Conservation (phyloP, 2,113 vertebrate genomes). For the Triplophysa siluroides region DNA sequence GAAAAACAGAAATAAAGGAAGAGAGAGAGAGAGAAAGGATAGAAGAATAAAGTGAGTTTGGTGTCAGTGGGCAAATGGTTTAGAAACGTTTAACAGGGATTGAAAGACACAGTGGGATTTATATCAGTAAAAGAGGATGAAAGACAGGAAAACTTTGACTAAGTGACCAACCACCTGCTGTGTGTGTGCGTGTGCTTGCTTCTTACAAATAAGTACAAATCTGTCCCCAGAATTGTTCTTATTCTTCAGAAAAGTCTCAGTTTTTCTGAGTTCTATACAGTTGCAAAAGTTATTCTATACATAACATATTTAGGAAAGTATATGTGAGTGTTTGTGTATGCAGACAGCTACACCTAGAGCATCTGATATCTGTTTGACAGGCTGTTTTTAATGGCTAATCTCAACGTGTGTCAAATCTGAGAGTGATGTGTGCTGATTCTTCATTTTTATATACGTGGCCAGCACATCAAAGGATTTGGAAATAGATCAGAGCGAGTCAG, state of each 20-base stretch:
- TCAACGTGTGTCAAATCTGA: conserved; percentile 1
- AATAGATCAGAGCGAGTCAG: conserved; percentile 19
- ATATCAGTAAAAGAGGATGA: not conserved
- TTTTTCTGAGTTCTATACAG: not conserved
- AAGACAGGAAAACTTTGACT: not conserved
- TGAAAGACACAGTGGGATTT: not conserved
- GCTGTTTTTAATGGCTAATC: not conserved
- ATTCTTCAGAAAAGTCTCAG: not conserved
- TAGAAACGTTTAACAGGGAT: conserved; percentile 13
- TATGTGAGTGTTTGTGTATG: not conserved
- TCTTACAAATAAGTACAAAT: not conserved
- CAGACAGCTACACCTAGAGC: not conserved
- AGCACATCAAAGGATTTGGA: conserved; percentile 29
- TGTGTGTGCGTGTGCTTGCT: not conserved
- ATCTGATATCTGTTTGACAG: conserved; percentile 14
- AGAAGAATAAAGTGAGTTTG: not conserved
- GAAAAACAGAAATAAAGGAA: conserved; percentile 22
- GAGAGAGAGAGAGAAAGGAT: conserved; percentile 3
- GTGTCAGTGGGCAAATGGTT: conserved; percentile 5
- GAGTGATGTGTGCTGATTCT: conserved; percentile 4
- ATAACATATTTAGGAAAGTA: not conserved
- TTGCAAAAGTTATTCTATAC: not conserved
- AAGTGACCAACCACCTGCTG: not conserved
- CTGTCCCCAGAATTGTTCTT: not conserved
- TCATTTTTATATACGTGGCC: conserved; percentile 19